A percentile compares a stretch with the other conserved stretches of the same genome.
Conservation (phyloP, 2,797 vertebrate genomes). For the Pipistrellus pygmaeus region DNA sequence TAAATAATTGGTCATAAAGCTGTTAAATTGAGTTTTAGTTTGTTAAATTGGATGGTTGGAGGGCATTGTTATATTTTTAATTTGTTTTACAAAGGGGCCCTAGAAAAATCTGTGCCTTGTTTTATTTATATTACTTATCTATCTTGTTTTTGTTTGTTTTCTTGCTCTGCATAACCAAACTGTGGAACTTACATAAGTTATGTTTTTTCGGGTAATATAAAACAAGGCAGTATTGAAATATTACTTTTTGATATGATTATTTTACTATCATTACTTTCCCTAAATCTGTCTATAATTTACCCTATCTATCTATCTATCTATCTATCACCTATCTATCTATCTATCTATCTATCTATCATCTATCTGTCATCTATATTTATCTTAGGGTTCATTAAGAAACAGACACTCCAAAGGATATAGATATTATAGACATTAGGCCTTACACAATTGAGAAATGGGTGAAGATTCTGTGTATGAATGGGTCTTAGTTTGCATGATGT, state of each 20-base stretch:
- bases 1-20: background rate
- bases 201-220: background rate
- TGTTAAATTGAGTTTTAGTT: background rate
- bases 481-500: background rate
- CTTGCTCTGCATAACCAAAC: background rate
- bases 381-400: background rate
- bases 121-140: constrained; percentile 7
- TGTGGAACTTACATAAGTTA: background rate
- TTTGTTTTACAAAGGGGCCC: background rate
- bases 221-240: background rate
- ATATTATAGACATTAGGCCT: background rate
- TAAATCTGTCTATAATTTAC: background rate
- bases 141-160: background rate
- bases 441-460: background rate
- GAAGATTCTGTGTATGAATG: background rate
- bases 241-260: background rate
- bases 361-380: background rate
- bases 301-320: background rate
- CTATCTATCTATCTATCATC: background rate
- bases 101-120: background rate
- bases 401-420: background rate
- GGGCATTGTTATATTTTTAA: background rate
- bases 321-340: too few species aligned
- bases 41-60: background rate
- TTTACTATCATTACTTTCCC: background rate